Evolutionary conservation across 2,888 invertebrate species (phyloP).

Genomic region (Strigamia crassipes): DNA sequence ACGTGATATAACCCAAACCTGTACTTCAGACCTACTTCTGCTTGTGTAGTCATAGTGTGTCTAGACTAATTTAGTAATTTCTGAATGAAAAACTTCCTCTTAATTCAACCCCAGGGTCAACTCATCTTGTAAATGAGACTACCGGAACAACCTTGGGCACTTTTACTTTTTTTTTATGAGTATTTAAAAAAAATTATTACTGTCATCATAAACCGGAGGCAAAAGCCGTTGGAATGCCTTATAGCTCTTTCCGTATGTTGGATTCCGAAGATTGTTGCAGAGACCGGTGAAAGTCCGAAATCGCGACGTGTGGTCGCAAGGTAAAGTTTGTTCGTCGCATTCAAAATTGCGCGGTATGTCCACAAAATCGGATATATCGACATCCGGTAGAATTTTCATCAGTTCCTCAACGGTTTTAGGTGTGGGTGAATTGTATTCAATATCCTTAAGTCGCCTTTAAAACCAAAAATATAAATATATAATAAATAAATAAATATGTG

Average conservation of each 20-base stretch:
- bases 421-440: constrained; percentile 51
- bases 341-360: constrained; percentile 60
- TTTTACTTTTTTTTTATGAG: background rate
- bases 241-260: constrained; percentile 79
- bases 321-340: constrained; percentile 67
- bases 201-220: constrained; percentile 86
- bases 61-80: too few species aligned
- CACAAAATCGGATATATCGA: constrained; percentile 60
- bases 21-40: background rate
- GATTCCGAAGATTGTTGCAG: constrained; percentile 85
- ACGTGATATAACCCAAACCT: background rate
- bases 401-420: constrained; percentile 58
- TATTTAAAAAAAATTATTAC: constrained; percentile 59
- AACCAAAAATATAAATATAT: too few species aligned
- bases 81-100: too few species aligned
- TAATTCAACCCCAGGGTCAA: too few species aligned
- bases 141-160: background rate
- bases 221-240: constrained; percentile 82
- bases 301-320: constrained; percentile 69
- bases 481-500: background rate
- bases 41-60: background rate
- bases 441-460: constrained; percentile 52
- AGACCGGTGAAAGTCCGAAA: constrained; percentile 76
- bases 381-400: constrained; percentile 59
- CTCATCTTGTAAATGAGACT: background rate